These are phyloP conservation scores for Oryctes rhinoceros DNA, from an alignment of 1,140 invertebrate species.

Conservation along the genomic window DNA sequence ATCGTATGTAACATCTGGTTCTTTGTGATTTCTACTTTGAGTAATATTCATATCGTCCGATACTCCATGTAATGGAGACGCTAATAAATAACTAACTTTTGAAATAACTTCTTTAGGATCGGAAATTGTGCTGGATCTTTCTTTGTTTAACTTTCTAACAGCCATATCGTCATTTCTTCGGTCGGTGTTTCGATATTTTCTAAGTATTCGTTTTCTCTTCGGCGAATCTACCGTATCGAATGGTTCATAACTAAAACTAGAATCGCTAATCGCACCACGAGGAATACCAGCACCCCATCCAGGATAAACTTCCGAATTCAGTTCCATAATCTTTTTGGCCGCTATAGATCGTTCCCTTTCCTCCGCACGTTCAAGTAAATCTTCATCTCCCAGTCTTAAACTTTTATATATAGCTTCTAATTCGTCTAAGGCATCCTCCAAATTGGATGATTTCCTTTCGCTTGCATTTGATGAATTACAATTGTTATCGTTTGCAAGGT, in stretches of 20 bases:
- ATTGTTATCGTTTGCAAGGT: constrained; percentile 45
- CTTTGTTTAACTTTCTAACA: constrained; percentile 73
- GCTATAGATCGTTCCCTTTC: constrained; percentile 72
- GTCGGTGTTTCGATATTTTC: constrained; percentile 67
- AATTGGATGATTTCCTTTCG: constrained; percentile 69
- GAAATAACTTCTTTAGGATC: constrained; percentile 67
- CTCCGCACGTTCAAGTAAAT: constrained; percentile 80
- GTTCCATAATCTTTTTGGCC: constrained; percentile 50
- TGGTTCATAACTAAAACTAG: constrained; percentile 57
- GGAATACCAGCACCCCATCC: constrained; percentile 42
- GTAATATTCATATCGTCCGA: constrained; percentile 60
- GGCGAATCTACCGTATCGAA: constrained; percentile 53
- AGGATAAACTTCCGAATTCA: constrained; percentile 47
- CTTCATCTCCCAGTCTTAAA: constrained; percentile 81
- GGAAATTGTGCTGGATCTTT: constrained; percentile 64
- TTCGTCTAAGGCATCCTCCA: constrained; percentile 87
- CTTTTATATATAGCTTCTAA: constrained; percentile 90
- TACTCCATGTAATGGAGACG: constrained; percentile 70
- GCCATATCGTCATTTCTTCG: constrained; percentile 82
- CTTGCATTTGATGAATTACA: constrained; percentile 1
- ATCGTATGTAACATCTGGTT: constrained; percentile 83
- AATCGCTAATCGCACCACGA: constrained; percentile 56
- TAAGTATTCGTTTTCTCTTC: constrained; percentile 52
- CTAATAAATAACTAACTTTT: constrained; percentile 76
- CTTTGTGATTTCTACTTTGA: constrained; percentile 66